phyloP scores from a whole-genome alignment of 1,140 invertebrate genomes.

The Drosophila kikkawai region DNA sequence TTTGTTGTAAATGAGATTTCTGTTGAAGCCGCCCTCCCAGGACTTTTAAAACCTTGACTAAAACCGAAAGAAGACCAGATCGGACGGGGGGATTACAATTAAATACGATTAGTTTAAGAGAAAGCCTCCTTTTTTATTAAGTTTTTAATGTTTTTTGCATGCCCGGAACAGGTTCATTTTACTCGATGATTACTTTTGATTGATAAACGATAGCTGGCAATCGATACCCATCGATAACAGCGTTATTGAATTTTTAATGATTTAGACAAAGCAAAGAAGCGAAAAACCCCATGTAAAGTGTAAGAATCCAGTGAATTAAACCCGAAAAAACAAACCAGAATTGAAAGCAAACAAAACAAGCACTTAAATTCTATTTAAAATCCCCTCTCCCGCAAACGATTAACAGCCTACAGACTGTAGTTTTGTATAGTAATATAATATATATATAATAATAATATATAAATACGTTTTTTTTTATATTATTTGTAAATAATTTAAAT shows the following conservation, averaged over 20 bases:
- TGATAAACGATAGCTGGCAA: constrained; percentile 20
- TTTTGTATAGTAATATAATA: constrained; percentile 53
- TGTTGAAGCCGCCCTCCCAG: constrained; percentile 15
- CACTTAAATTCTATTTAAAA: constrained; percentile 17
- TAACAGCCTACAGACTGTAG: constrained; percentile 60
- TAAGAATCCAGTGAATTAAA: constrained; percentile 67
- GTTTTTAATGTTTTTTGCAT: constrained; percentile 36
- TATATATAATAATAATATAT: constrained; percentile 45
- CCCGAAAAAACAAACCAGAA: constrained; percentile 30
- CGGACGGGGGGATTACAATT: constrained; percentile 11
- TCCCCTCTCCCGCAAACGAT: constrained; percentile 11
- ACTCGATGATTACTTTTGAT: constrained; percentile 15
- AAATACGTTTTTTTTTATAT: constrained; percentile 62
- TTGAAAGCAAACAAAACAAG: constrained; percentile 24
- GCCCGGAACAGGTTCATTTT: constrained; percentile 29
- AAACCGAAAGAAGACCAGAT: constrained; percentile 19
- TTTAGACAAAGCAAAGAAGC: constrained; percentile 51
- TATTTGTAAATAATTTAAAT: constrained; percentile 81
- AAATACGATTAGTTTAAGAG: constrained; percentile 17
- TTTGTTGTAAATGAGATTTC: constrained; percentile 64
- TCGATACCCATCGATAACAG: constrained; percentile 1
- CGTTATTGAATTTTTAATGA: constrained; percentile 42
- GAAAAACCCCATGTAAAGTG: constrained; percentile 32
- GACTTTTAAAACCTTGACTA: constrained; percentile 71
- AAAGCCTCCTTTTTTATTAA: constrained; percentile 21